These are phyloP conservation scores for Caranx ignobilis DNA, from an alignment of 2,113 vertebrate genomes.

Conservation along the genomic window DNA sequence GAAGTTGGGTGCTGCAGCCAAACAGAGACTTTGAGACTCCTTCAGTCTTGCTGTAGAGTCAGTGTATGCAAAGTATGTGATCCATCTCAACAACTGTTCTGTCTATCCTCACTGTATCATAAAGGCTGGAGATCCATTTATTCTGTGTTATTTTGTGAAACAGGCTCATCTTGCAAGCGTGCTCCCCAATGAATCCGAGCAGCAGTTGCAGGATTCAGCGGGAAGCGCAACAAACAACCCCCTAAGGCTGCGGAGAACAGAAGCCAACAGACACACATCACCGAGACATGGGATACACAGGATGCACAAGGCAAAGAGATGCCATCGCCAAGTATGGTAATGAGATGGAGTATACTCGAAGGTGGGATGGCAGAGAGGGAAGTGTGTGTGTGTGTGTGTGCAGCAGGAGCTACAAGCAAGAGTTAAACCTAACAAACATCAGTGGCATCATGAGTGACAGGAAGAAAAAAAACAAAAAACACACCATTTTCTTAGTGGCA, in stretches of 20 bases:
- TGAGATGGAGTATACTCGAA: conserved; percentile 23
- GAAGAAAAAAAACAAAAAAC: conserved; percentile 2
- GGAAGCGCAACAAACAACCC: conserved; percentile 48
- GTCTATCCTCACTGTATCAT: conserved; percentile 25
- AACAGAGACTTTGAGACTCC: conserved; percentile 16
- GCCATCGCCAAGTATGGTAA: conserved; percentile 51
- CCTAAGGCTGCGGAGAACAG: conserved; percentile 42
- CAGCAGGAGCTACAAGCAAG: neutral
- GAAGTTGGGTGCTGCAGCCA: conserved; percentile 11
- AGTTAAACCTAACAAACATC: neutral
- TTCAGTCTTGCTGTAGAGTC: conserved; percentile 14
- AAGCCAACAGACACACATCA: conserved; percentile 43
- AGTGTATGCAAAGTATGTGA: conserved; percentile 27
- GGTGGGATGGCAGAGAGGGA: neutral
- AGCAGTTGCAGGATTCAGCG: conserved; percentile 43
- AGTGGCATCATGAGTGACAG: neutral
- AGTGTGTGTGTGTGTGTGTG: neutral
- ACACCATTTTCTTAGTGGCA: too few species aligned
- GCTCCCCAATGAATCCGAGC: conserved; percentile 41
- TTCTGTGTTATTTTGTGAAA: conserved; percentile 30
- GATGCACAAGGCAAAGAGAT: conserved; percentile 38
- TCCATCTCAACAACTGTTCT: conserved; percentile 24
- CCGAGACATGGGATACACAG: conserved; percentile 37
- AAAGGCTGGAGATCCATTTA: conserved; percentile 31
- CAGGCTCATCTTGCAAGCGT: conserved; percentile 11